Base-by-base conservation (phyloP, 2,113 vertebrate species). In the Shinisaurus crocodilurus region DNA sequence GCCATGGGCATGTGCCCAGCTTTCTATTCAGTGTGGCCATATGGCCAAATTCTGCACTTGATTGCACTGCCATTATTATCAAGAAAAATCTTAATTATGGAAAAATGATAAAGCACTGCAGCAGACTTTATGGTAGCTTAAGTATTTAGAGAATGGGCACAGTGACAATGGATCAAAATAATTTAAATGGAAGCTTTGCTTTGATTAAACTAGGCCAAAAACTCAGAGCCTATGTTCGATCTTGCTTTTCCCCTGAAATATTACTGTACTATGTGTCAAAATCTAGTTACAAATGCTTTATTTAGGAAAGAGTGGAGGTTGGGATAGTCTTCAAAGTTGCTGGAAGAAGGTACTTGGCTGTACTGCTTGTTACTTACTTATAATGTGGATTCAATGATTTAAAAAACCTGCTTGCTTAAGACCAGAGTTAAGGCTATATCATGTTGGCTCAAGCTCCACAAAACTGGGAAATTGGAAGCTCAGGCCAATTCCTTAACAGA, bases 11-110 rank as follows among this genome's bases (percentile, higher is more conserved):
- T 43, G 45, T 81, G n/a, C 85, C 80, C 81, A 79, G 23, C 89
- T 90, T 86, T 90, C 25, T 88, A 91, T 87, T 93, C 87, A 87
- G 54, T 92, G 80, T 27, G 34, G 29, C 92, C 43, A 87, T 0
- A 76, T 18, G 20, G n/a, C 93, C 80, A 87, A 0, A 3, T 57
- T 65, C 74, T 92, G 15, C 76, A 77, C 79, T 95, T 94, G 79
- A 91, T 91, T 94, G 90, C 82, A 32, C 7, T 95, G 93, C 86
- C 43, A 92, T 94, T 95, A 94, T 94, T 91, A 94, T 92, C 76
- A 85, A 82, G 86, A 92, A 94, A 92, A 95, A 93, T 95, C 89
- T 92, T 91, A 94, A 72, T 95, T 93, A 87, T 90, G 76, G 88
- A 88, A 94, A 92, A 95, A 89, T 77, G 60, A 79, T 84, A 88